Conservation (phyloP, 2,797 vertebrate species). For the Telmatherina bonti region DNA sequence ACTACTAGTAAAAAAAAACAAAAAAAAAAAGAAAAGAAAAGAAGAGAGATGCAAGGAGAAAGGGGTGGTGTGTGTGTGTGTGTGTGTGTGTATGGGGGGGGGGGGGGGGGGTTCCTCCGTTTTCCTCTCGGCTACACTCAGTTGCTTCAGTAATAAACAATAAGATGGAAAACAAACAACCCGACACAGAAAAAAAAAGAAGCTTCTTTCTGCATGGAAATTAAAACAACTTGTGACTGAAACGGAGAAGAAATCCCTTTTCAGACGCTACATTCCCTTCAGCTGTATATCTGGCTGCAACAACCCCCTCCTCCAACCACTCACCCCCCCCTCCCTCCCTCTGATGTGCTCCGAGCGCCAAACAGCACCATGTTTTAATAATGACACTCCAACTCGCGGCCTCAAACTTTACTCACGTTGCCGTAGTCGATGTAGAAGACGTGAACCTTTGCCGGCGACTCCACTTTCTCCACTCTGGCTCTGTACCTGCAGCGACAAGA, state of each 20-base stretch:
- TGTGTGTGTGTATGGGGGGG: too few species aligned
- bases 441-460: slow-evolving; percentile 90
- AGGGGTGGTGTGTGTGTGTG: too few species aligned
- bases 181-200: slow-evolving; percentile 28
- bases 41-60: slow-evolving; percentile 5
- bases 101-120: slow-evolving; percentile 1
- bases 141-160: slow-evolving; percentile 30
- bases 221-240: slow-evolving; percentile 52
- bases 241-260: slow-evolving; percentile 32
- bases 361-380: slow-evolving; percentile 29
- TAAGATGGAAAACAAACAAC: slow-evolving; percentile 37
- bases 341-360: slow-evolving; percentile 1
- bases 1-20: neutral
- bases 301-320: too few species aligned
- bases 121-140: slow-evolving; percentile 31
- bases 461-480: slow-evolving; percentile 93
- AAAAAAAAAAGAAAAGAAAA: slow-evolving; percentile 9
- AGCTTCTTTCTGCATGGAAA: slow-evolving; percentile 47
- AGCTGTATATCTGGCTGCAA: slow-evolving; percentile 8
- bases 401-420: slow-evolving; percentile 88
- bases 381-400: neutral
- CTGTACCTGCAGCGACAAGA: slow-evolving; percentile 88
- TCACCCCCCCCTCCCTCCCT: neutral
- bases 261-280: slow-evolving; percentile 27
- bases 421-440: slow-evolving; percentile 99